A percentile compares a stretch with the other conserved stretches of the same genome.
Conservation (phyloP, 2,888 invertebrate species). For the Silvanus unidentatus region DNA sequence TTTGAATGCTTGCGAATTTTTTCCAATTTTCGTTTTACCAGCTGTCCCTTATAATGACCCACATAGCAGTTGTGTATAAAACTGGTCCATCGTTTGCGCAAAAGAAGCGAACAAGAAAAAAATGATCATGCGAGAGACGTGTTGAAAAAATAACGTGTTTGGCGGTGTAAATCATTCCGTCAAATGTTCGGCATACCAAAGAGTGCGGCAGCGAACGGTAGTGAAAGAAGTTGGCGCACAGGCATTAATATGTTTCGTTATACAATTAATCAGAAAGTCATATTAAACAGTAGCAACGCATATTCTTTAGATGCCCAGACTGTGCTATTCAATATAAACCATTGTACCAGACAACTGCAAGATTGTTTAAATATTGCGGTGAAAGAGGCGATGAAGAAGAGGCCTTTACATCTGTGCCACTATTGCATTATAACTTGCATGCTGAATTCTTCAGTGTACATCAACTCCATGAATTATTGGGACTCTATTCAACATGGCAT, state of each 20-base stretch:
- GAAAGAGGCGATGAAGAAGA: neutral
- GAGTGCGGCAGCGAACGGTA: constrained; percentile 24
- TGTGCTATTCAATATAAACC: constrained; percentile 21
- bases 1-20: too few relatives aligned
- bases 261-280: constrained; percentile 37
- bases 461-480: constrained; percentile 6
- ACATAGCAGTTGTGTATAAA: too few relatives aligned
- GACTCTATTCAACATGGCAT: constrained; percentile 4
- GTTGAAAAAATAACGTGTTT: constrained; percentile 1
- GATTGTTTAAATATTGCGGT: constrained; percentile 24
- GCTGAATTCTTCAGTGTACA: constrained; percentile 9
- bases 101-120: too few relatives aligned
- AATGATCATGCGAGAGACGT: too few relatives aligned
- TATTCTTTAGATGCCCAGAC: constrained; percentile 29
- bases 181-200: constrained; percentile 24
- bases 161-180: constrained; percentile 15
- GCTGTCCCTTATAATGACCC: too few relatives aligned
- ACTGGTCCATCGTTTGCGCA: too few relatives aligned
- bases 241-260: constrained; percentile 34
- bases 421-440: neutral
- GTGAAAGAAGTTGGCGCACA: constrained; percentile 25
- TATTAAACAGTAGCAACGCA: constrained; percentile 38
- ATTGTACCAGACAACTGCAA: constrained; percentile 18
- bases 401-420: neutral
- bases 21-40: too few relatives aligned